Evolutionary conservation across 2,113 vertebrate genomes (phyloP).

Genomic region (Oxygymnocypris stewartii): DNA sequence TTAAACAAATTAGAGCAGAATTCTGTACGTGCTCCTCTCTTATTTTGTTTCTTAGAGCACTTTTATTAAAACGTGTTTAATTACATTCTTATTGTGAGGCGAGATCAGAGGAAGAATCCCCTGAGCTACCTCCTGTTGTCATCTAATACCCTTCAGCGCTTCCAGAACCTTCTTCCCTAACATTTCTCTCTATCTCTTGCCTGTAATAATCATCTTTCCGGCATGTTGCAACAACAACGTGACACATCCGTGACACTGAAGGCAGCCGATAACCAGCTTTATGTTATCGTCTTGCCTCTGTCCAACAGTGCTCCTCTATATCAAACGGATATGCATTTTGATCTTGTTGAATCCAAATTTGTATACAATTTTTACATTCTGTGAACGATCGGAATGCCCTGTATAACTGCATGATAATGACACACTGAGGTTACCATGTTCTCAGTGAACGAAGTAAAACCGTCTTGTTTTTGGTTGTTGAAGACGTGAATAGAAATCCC

Average conservation of each 20-base stretch:
- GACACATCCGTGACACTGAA: slow-evolving; percentile 47
- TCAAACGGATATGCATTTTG: neutral
- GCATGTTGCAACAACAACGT: slow-evolving; percentile 26
- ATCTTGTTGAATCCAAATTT: slow-evolving; percentile 19
- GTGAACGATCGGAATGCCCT: neutral
- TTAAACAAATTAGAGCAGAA: slow-evolving; percentile 18
- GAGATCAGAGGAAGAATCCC: slow-evolving; percentile 62
- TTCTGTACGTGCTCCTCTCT: neutral
- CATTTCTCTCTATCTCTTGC: slow-evolving; percentile 31
- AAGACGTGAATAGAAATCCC: slow-evolving; percentile 33
- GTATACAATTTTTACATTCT: slow-evolving; percentile 8
- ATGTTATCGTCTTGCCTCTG: slow-evolving; percentile 36
- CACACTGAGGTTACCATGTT: neutral
- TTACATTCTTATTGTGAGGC: slow-evolving; percentile 63
- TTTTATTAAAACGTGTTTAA: slow-evolving; percentile 66
- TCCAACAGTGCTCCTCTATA: slow-evolving; percentile 3
- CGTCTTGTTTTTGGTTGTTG: neutral
- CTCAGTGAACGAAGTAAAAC: neutral
- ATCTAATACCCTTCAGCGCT: slow-evolving; percentile 58
- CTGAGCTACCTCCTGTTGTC: slow-evolving; percentile 61
- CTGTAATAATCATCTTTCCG: slow-evolving; percentile 36
- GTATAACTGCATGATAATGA: neutral
- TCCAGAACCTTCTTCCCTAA: slow-evolving; percentile 38
- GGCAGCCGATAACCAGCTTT: slow-evolving; percentile 38
- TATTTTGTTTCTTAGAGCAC: slow-evolving; percentile 8